These are phyloP conservation scores for Leucoraja ocellata DNA, from an alignment of 2,797 vertebrate genomes.

Conservation along the genomic window DNA sequence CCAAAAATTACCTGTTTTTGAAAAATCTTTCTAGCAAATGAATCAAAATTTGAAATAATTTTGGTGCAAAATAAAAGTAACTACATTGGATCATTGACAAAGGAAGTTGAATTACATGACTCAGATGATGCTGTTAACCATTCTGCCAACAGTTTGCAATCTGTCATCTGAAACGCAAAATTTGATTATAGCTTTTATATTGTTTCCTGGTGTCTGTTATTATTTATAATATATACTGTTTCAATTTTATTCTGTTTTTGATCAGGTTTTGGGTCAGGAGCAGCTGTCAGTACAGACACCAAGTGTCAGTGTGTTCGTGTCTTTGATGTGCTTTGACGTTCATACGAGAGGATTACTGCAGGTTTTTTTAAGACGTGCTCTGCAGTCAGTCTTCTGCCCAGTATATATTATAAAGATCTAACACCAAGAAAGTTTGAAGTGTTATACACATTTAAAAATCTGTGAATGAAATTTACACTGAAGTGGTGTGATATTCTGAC, in stretches of 20 bases:
- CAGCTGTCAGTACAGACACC: slow-evolving; percentile 15
- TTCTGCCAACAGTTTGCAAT: not conserved
- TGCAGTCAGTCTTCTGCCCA: slow-evolving; percentile 14
- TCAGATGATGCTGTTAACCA: not conserved
- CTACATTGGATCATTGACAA: not conserved
- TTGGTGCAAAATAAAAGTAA: not conserved
- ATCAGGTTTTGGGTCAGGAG: slow-evolving; percentile 26
- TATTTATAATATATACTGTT: slow-evolving; percentile 33
- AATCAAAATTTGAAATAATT: not conserved
- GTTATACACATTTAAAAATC: not conserved
- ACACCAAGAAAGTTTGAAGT: slow-evolving; percentile 11
- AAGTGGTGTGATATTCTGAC: not conserved
- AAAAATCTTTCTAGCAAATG: not conserved
- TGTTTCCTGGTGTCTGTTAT: slow-evolving; percentile 15
- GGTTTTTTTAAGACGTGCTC: slow-evolving; percentile 5
- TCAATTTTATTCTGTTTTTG: slow-evolving; percentile 29
- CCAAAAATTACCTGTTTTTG: not conserved
- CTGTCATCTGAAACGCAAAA: slow-evolving; percentile 10
- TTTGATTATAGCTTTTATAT: slow-evolving; percentile 3
- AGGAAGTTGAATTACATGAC: not conserved
- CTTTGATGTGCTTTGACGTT: slow-evolving; percentile 30
- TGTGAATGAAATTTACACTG: not conserved
- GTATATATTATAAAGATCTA: slow-evolving; percentile 28
- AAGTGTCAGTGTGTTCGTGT: not conserved
- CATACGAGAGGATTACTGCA: slow-evolving; percentile 25